A percentile compares a stretch with the other conserved stretches of the same genome.
Evolutionary conservation across 2,888 invertebrate species (phyloP).

Genomic region (Buathra laborator): DNA sequence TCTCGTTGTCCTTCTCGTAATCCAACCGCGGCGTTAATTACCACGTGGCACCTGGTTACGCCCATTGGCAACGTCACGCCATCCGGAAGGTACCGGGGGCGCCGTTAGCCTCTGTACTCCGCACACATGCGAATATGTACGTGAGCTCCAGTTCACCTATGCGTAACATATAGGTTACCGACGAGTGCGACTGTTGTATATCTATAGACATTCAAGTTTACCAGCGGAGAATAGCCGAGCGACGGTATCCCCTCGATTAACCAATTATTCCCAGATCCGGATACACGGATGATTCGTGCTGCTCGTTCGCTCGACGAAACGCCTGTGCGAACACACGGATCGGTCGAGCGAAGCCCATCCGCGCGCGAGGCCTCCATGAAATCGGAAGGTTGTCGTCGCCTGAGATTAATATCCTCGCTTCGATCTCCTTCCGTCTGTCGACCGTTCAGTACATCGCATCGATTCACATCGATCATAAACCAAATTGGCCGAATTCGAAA

Average conservation of each 20-base stretch:
- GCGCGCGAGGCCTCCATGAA: constrained; percentile 9
- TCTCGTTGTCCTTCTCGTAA: constrained; percentile 47
- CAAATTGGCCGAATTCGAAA: neutral
- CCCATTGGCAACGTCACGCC: constrained; percentile 67
- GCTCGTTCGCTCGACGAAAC: constrained; percentile 26
- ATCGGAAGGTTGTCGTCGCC: constrained; percentile 44
- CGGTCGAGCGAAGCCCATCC: constrained; percentile 7
- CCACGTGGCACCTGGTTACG: constrained; percentile 67
- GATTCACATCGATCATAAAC: constrained; percentile 24
- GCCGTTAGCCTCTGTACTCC: constrained; percentile 35
- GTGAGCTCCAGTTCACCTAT: constrained; percentile 32
- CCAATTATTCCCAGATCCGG: constrained; percentile 61
- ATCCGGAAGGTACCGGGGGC: constrained; percentile 48
- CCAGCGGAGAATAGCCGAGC: constrained; percentile 15
- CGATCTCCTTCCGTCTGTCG: constrained; percentile 8
- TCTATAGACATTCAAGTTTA: constrained; percentile 2
- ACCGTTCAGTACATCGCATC: neutral
- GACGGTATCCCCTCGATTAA: constrained; percentile 53
- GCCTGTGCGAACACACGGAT: constrained; percentile 29
- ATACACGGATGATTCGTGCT: constrained; percentile 52
- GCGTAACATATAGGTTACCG: constrained; percentile 16
- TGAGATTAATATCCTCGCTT: constrained; percentile 40
- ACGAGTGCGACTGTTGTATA: neutral
- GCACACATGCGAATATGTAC: constrained; percentile 20
- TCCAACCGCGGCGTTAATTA: constrained; percentile 67